phyloP scores from a whole-genome alignment of 2,888 invertebrate species.

The Idaea dimidiata region DNA sequence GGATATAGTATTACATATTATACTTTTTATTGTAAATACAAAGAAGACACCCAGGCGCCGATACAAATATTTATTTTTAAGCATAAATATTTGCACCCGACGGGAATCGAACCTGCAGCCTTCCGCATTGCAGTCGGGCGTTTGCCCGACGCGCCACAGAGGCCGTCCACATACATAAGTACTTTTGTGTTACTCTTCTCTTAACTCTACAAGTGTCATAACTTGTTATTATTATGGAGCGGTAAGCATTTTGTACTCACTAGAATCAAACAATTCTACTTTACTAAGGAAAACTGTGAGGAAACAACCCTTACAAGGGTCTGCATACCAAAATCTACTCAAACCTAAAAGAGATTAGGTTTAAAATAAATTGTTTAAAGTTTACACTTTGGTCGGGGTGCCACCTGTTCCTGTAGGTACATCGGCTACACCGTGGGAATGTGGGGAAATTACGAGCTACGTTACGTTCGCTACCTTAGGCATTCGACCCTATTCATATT shows the following conservation, averaged over 20 bases:
- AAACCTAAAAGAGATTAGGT: neutral
- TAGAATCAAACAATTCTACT: neutral
- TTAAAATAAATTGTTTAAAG: conserved; percentile 4
- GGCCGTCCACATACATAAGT: too few species aligned
- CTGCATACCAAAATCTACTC: neutral
- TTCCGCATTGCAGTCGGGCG: too few species aligned
- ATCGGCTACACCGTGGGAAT: neutral
- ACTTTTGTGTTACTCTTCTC: too few species aligned
- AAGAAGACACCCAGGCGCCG: too few species aligned
- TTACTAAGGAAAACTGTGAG: neutral
- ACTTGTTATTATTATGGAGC: neutral
- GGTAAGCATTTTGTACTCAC: neutral
- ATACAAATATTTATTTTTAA: too few species aligned
- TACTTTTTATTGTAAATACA: too few species aligned
- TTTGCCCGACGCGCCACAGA: too few species aligned
- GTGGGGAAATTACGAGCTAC: neutral
- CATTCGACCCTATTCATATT: neutral
- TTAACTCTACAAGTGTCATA: too few species aligned
- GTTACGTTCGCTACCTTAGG: neutral
- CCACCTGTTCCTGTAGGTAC: conserved; percentile 1
- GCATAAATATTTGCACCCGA: too few species aligned
- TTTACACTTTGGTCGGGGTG: neutral
- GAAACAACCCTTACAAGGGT: neutral
- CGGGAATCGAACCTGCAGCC: too few species aligned
- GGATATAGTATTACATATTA: too few species aligned